Evolutionary conservation across 1,140 invertebrate species (phyloP), one percentile per base, ranked within the genome.

Genomic region (Platyscapa corneri): DNA sequence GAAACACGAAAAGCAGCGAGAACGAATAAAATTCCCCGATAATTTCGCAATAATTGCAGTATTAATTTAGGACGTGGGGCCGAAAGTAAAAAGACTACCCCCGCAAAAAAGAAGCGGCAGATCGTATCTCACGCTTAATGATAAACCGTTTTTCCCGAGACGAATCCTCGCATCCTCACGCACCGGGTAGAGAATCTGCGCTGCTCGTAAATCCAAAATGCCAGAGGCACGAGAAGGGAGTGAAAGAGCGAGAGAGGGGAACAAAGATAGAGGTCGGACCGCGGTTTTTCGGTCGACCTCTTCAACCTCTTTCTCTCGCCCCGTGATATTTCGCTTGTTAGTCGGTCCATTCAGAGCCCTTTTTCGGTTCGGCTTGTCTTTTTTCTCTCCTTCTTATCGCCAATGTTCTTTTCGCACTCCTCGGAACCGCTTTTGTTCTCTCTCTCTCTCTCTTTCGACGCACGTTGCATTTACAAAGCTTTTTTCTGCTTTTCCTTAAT

Each of bases 121-220:
- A 82, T 82, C 49, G 67, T 82, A 82, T 82, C 81, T 34, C 32
- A 46, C 30, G 42, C 46, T 82, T 82, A 74, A 74, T 82, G 56
- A 72, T 42, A 60, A 60, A 60, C 56, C 56, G 23, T 27, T 27
- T 27, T 60, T 60, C 56, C 56, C 23, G 56, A 60, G 23, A 60
- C 56, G 56, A 60, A 60, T 27, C 56, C 64, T 70, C 46, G 79
- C 18, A 37, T 27, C 56, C 64, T 70, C 46, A 64, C 18, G 20
- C 64, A 23, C 27, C 32, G 77, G 32, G 77, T 23, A 32, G 8
- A 6, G 77, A 79, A 79, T 64, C 53, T 18, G 34, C 53, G 34
- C n/a, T 30, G 79, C 64, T 81, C 64, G 30, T 67, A 67, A 81
- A 81, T 82, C 32, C 67, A 20, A 72, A 72, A 70, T 82, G 46